Conservation (phyloP, 1,140 invertebrate species). For the Procambarus clarkii region DNA sequence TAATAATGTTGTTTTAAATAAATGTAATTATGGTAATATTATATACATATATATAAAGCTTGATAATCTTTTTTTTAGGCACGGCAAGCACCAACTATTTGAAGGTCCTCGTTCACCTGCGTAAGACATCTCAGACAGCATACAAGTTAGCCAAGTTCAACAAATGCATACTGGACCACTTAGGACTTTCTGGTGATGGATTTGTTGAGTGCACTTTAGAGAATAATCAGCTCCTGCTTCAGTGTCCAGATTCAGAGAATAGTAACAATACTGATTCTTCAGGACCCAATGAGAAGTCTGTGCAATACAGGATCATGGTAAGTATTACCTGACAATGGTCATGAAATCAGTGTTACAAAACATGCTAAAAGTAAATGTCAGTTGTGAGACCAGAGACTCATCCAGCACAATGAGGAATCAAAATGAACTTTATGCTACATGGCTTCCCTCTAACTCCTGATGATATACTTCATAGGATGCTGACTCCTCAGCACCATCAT, state of each 20-base stretch:
- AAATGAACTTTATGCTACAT: too few species aligned
- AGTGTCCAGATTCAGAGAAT: neutral
- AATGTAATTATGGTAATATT: too few species aligned
- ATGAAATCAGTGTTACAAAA: too few species aligned
- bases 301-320: conserved; percentile 30
- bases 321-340: too few species aligned
- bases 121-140: conserved; percentile 1
- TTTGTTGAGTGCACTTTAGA: conserved; percentile 24
- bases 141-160: conserved; percentile 20
- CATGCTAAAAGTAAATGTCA: too few species aligned
- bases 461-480: too few species aligned
- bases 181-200: conserved; percentile 14
- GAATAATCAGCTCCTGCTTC: conserved; percentile 22
- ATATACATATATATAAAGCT: too few species aligned
- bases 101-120: conserved; percentile 32
- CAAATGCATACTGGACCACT: conserved; percentile 34
- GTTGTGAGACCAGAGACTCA: too few species aligned
- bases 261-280: neutral
- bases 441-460: too few species aligned
- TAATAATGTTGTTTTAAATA: too few species aligned
- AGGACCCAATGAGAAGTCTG: neutral
- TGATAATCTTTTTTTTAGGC: neutral
- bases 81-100: conserved; percentile 8
- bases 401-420: too few species aligned
- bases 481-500: too few species aligned